Evolutionary conservation across 2,797 vertebrate species (phyloP), one percentile per base, ranked within the genome.

Genomic region (Silurus lanzhouensis): DNA sequence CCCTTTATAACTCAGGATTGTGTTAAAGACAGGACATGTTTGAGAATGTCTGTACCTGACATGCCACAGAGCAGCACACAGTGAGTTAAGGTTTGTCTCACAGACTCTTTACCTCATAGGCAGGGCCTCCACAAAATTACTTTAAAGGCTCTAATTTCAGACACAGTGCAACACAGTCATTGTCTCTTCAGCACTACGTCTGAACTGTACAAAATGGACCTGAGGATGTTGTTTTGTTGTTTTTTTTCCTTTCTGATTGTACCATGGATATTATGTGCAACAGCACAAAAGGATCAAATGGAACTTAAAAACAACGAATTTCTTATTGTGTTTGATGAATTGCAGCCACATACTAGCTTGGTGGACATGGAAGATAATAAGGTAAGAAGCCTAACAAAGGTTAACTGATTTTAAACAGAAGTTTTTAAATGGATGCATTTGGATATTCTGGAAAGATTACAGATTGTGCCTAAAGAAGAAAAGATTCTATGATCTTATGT

Each of bases 231-330:
- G 19, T 63, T 89, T 38, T 38, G 31, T 38, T 38, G 31, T 38
- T 38, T 38, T 31, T 84, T 89, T 61, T 80, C 80, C 88, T 91
- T 96, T 82, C 89, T 94, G 76, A 90, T 93, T 76, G 85, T 96
- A 81, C 94, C 95, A 76, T 94, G 94, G 93, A 93, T 93, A 81
- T 90, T 95, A 83, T 91, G 94, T 90, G 96, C 94, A 92, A 93
- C 96, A 89, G 92, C 87, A 64, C 88, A 88, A 79, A 75, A 86
- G 67, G 85, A 88, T 90, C 87, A 89, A 79, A 64, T 68, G 20
- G 74, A 83, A 27, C 58, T 81, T 72, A 48, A 83, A 87, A 84
- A 91, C 78, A 92, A 88, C 87, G 83, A 79, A 91, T 79, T 6
- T 55, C 68, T 81, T 64, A 86, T 9, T 22, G 90, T 79, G 84